Conservation (phyloP, 2,113 vertebrate genomes). For the Tonatia bakeri region DNA sequence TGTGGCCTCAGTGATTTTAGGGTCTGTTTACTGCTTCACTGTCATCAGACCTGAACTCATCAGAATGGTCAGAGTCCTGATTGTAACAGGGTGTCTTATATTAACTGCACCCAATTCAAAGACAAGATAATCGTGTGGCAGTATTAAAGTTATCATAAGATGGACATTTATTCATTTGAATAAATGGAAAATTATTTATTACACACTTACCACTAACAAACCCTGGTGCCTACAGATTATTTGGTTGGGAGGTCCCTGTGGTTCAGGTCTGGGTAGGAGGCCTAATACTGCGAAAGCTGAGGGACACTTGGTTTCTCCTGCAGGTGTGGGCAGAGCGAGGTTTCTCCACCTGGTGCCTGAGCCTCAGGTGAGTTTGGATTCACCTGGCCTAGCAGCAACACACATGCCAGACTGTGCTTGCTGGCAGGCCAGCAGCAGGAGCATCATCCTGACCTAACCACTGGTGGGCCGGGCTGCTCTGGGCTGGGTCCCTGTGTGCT, state of each 20-base stretch:
- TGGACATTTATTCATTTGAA: neutral
- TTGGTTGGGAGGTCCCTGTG: neutral
- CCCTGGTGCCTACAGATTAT: neutral
- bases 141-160: neutral
- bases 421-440: neutral
- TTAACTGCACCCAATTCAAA: neutral
- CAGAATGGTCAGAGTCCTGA: neutral
- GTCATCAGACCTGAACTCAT: neutral
- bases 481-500: fast-evolving
- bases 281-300: neutral
- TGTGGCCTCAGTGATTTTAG: neutral
- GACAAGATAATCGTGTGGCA: fast-evolving
- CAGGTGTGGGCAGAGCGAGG: neutral
- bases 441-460: fast-evolving
- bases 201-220: fast-evolving
- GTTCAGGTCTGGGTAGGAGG: no score
- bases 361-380: neutral
- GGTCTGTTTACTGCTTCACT: neutral
- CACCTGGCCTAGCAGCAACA: neutral
- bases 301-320: fast-evolving
- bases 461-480: fast-evolving
- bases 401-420: fast-evolving
- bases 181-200: fast-evolving
- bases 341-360: neutral
- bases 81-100: fast-evolving